phyloP scores from a whole-genome alignment of 2,888 invertebrate genomes.

The Dexiosoma caninum region DNA sequence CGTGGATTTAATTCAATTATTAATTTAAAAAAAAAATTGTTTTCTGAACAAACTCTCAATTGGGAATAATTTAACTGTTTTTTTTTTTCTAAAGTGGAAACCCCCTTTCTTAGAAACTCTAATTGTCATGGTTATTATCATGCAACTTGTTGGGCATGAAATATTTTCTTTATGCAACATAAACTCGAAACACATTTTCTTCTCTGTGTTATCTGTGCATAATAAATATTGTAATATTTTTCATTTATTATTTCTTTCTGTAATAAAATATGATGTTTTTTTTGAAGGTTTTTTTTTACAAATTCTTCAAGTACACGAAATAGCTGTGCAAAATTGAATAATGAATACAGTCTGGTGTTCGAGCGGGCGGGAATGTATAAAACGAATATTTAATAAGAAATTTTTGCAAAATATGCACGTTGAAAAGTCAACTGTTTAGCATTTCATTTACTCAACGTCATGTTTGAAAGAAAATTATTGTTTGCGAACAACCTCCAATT shows the following conservation, averaged over 20 bases:
- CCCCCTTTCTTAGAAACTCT: background rate
- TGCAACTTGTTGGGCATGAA: conserved; percentile 50
- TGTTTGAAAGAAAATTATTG: background rate
- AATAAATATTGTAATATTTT: conserved; percentile 2
- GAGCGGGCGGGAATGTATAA: background rate
- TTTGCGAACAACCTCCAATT: conserved; percentile 21
- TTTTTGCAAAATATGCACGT: conserved; percentile 7
- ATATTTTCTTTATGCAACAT: background rate
- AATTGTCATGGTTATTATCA: conserved; percentile 34
- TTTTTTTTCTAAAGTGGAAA: background rate
- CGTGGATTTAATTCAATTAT: no score
- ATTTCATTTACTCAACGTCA: conserved; percentile 36
- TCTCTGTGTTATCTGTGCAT: background rate
- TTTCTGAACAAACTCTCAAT: no score
- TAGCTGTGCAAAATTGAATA: conserved; percentile 34
- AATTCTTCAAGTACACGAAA: conserved; percentile 21
- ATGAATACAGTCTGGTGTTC: conserved; percentile 40
- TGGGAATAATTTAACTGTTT: no score
- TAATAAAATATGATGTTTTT: background rate
- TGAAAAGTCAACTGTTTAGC: conserved; percentile 19
- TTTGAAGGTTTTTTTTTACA: conserved; percentile 19
- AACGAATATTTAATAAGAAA: background rate
- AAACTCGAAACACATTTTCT: conserved; percentile 5
- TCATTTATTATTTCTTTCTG: background rate
- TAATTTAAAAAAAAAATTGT: no score